Conservation (phyloP, 2,113 vertebrate genomes). For the Pantherophis guttatus region DNA sequence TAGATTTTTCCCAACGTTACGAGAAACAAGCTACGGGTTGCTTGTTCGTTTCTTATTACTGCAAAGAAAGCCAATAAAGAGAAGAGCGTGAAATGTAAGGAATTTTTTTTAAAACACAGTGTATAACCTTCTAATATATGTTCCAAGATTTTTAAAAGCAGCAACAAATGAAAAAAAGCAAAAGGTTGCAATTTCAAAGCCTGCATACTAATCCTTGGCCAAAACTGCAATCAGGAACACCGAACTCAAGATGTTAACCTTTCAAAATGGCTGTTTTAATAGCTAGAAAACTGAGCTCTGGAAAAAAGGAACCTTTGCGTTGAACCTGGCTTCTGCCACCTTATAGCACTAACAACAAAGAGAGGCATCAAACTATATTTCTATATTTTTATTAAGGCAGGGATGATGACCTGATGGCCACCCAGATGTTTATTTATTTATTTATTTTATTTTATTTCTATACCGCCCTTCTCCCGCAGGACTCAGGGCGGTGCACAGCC, state of each 20-base stretch:
- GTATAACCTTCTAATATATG: background rate
- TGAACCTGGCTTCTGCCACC: background rate
- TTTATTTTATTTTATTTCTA: too few species aligned
- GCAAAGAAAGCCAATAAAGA: background rate
- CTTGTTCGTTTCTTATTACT: background rate
- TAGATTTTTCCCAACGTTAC: background rate
- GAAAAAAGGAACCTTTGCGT: background rate
- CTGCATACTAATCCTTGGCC: constrained; percentile 3
- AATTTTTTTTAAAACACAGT: background rate
- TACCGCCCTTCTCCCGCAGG: too few species aligned
- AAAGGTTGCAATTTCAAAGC: background rate
- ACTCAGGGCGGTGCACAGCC: too few species aligned
- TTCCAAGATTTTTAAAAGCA: background rate
- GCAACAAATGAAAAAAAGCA: background rate
- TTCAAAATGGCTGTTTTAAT: background rate
- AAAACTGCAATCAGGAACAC: background rate
- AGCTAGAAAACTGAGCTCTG: background rate
- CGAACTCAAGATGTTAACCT: background rate
- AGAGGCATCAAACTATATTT: background rate
- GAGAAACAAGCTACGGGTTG: background rate
- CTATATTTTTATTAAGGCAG: background rate
- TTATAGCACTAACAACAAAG: background rate
- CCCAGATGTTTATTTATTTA: too few species aligned
- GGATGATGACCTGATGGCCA: background rate
- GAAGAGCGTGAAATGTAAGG: background rate